Evolutionary conservation across 2,113 vertebrate species (phyloP).

Genomic region (Aldabrachelys gigantea): DNA sequence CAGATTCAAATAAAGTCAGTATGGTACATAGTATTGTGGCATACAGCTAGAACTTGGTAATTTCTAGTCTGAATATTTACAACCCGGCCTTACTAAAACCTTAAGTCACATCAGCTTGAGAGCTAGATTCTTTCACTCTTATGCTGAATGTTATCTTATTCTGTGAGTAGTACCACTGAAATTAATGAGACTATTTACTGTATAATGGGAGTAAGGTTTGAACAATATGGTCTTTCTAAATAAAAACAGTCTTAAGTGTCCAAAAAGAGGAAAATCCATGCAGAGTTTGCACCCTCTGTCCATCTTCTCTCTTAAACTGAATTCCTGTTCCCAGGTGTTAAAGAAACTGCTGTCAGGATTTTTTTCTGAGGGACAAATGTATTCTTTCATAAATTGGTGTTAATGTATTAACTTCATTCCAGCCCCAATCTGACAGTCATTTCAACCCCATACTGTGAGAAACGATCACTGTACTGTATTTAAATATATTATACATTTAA

Average conservation of each 20-base stretch:
- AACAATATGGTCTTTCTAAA: neutral
- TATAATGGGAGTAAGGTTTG: neutral
- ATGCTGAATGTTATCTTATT: neutral
- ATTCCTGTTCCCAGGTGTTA: neutral
- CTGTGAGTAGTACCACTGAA: neutral
- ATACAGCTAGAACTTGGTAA: accelerated
- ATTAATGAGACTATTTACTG: neutral
- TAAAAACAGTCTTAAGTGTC: neutral
- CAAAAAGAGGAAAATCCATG: neutral
- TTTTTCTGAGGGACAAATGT: neutral
- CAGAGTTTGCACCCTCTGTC: neutral
- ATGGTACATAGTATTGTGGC: neutral
- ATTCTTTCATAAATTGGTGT: neutral
- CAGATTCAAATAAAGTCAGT: neutral
- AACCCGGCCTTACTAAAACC: neutral
- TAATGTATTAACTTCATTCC: neutral
- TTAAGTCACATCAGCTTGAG: neutral
- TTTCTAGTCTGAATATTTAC: neutral
- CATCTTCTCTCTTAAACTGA: neutral
- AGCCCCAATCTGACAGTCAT: neutral
- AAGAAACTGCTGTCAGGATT: neutral
- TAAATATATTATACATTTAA: neutral
- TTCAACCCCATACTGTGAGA: neutral
- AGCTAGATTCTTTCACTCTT: neutral
- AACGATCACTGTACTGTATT: neutral